These are phyloP conservation scores for Tigriopus californicus DNA, from an alignment of 2,888 invertebrate species.

Conservation along the genomic window DNA sequence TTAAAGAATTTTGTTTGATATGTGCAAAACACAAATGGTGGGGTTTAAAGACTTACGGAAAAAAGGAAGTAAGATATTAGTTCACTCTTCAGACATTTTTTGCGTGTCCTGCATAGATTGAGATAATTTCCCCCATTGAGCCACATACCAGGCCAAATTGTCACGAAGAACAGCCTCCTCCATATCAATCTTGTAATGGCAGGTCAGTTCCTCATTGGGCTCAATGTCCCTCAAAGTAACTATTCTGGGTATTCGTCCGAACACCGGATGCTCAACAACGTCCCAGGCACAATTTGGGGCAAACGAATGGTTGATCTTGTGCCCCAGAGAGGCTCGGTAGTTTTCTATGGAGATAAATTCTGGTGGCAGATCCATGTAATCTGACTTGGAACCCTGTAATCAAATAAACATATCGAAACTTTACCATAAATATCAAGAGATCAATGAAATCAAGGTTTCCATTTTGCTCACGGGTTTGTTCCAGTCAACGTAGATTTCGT, in stretches of 20 bases:
- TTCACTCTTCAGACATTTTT: too few relatives aligned
- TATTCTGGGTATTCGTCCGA: background rate
- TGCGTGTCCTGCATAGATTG: background rate
- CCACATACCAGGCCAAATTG: background rate
- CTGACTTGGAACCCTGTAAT: background rate
- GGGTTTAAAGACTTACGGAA: too few relatives aligned
- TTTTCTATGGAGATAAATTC: background rate
- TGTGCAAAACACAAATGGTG: too few relatives aligned
- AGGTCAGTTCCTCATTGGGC: background rate
- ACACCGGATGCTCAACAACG: background rate
- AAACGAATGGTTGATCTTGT: constrained; percentile 6
- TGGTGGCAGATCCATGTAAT: constrained; percentile 2
- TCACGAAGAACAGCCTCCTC: background rate
- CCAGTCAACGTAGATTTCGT: constrained; percentile 7
- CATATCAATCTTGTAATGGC: constrained; percentile 2
- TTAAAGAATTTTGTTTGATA: too few relatives aligned
- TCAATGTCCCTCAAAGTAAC: background rate
- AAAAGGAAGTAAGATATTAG: too few relatives aligned
- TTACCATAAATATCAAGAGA: background rate
- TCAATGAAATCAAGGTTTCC: too few relatives aligned
- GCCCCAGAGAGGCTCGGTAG: background rate
- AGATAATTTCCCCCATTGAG: background rate
- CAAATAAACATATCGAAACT: background rate
- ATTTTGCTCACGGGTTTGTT: background rate
- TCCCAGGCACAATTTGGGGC: constrained; percentile 6